These are phyloP conservation scores for Crossocerus cetratus DNA, from an alignment of 2,888 invertebrate genomes.

Conservation along the genomic window DNA sequence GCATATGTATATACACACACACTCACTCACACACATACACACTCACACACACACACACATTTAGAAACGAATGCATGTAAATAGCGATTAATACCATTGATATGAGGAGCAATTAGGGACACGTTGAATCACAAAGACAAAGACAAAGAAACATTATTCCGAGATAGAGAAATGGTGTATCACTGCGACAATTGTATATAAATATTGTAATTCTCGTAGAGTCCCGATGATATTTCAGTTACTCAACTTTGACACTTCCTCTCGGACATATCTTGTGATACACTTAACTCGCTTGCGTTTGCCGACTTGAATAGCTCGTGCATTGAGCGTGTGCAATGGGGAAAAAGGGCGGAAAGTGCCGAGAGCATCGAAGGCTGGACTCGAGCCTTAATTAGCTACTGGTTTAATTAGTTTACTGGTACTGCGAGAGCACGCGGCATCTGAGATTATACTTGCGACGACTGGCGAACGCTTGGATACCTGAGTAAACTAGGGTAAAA, in stretches of 20 bases:
- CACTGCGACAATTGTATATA: constrained; percentile 49
- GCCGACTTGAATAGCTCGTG: too few relatives aligned
- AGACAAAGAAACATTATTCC: constrained; percentile 13
- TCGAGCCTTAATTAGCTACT: too few relatives aligned
- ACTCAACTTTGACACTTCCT: too few relatives aligned
- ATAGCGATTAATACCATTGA: constrained; percentile 44
- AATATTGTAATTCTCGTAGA: too few relatives aligned
- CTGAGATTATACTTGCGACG: neutral
- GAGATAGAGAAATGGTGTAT: constrained; percentile 35
- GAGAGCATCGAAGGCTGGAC: too few relatives aligned
- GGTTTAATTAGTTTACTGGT: neutral
- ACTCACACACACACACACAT: neutral
- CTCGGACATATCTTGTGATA: too few relatives aligned
- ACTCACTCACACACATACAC: constrained; percentile 7
- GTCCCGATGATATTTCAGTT: too few relatives aligned
- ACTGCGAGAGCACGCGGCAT: neutral
- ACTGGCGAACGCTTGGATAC: constrained; percentile 29
- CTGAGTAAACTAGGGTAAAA: too few relatives aligned
- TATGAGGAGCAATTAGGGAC: constrained; percentile 33
- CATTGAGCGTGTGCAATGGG: too few relatives aligned
- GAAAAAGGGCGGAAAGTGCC: too few relatives aligned
- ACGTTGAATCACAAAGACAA: constrained; percentile 32
- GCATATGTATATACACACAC: constrained; percentile 11
- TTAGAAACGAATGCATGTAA: constrained; percentile 29
- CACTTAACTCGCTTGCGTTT: too few relatives aligned